phyloP scores from a whole-genome alignment of 2,797 vertebrate species.

The Microctenopoma lineatum region DNA sequence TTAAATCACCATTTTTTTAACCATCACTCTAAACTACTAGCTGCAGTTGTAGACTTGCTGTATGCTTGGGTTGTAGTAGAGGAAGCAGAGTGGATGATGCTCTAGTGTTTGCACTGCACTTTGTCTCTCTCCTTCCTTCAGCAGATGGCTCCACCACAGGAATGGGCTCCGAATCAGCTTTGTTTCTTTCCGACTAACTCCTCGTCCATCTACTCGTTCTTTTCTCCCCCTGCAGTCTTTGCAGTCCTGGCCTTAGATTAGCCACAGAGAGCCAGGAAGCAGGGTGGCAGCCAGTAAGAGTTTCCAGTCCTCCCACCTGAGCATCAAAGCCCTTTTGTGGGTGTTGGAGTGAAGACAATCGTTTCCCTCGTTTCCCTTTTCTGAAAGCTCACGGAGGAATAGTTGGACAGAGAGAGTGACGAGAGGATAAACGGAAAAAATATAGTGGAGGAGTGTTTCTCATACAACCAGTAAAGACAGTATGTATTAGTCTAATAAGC shows the following conservation, averaged over 20 bases:
- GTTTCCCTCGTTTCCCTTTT: conserved; percentile 21
- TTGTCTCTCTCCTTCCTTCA: conserved; percentile 45
- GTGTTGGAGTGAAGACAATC: conserved; percentile 47
- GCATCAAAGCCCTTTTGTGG: conserved; percentile 55
- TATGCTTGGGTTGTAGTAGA: neutral
- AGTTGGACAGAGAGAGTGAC: conserved; percentile 19
- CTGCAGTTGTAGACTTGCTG: too few species aligned
- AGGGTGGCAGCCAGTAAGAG: conserved; percentile 44
- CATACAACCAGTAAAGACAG: neutral
- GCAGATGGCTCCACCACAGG: conserved; percentile 77
- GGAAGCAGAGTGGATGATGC: conserved; percentile 15
- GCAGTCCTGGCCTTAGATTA: conserved; percentile 53
- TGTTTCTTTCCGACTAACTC: conserved; percentile 38
- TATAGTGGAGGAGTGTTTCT: neutral
- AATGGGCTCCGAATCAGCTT: conserved; percentile 58
- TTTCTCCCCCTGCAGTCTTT: conserved; percentile 45
- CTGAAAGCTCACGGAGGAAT: conserved; percentile 22
- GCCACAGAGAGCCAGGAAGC: conserved; percentile 50
- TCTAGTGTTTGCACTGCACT: conserved; percentile 33
- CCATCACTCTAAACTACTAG: too few species aligned
- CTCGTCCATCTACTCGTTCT: conserved; percentile 31
- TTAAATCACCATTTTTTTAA: too few species aligned
- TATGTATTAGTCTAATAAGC: neutral
- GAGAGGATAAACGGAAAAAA: conserved; percentile 3
- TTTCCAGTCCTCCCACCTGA: conserved; percentile 55